Base-by-base conservation (phyloP, 1,140 invertebrate genomes). In the Dolichoris vasculosae region DNA sequence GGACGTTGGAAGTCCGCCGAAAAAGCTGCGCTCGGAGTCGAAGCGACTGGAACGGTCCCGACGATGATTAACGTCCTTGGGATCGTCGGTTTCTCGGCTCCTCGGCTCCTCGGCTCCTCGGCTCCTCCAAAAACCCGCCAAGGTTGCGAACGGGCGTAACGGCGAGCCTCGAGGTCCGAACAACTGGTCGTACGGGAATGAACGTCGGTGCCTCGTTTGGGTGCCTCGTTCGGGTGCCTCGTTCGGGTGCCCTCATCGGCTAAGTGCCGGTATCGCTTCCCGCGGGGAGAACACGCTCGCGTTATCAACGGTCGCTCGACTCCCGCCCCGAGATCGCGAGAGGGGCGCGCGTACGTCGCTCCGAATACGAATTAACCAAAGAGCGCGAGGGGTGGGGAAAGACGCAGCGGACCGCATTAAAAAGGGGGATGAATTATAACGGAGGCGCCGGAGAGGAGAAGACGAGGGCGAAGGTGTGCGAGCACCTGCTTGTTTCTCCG, bases 401-500 rank as follows among this genome's bases (percentile, higher is more conserved):
- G 35, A 63, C 23, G 38, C 51, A 15, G 35, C 77, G 55, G 23
- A 30, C 35, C 20, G 48, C 23, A 67, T 40, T 23, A 30, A 43
- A 48, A 67, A 82, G 79, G 43, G 79, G 79, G 79, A 82, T 82
- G 79, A 82, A 82, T 82, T 46, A 82, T 82, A 82, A 82, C 48
- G 79, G n/a, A 0, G 30, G 43, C 30, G 63, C 40, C 40, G 17
- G n/a, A 23, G 43, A 30, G 43, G 38, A 38, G 63, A 35, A 48
- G 63, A 26, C 17, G 59, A 63, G 77, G 63, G 63, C 38, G 59
- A 20, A 17, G 38, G 8, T 40, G 20, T 32, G 43, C 26, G n/a
- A n/a, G 79, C 64, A 71, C 79, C 55, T 69, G 78, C n/a, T 69
- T 20, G 71, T 82, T 82, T 82, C 81, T 73, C 23, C 67, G 67